A percentile compares a stretch with the other conserved stretches of the same genome.
phyloP scores from a whole-genome alignment of 2,888 invertebrate species.

The Thumatha senex region DNA sequence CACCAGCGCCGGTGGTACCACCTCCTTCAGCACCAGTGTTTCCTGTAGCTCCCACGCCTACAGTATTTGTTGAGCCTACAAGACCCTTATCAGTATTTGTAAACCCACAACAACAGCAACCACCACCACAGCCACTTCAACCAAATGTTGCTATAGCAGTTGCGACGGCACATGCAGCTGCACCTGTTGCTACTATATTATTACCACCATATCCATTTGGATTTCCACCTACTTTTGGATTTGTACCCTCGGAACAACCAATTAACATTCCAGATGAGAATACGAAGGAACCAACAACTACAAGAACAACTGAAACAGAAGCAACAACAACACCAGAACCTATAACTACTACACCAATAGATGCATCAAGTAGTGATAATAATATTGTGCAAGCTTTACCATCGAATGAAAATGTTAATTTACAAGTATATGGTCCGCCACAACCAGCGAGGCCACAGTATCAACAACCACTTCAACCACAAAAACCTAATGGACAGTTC shows the following conservation, averaged over 20 bases:
- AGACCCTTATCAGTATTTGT: constrained; percentile 24
- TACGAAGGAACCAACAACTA: constrained; percentile 55
- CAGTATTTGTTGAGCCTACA: constrained; percentile 33
- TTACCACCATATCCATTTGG: constrained; percentile 75
- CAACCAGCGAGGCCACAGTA: constrained; percentile 19
- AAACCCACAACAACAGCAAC: constrained; percentile 26
- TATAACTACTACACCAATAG: constrained; percentile 56
- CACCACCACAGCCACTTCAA: constrained; percentile 45
- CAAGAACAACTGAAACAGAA: constrained; percentile 50
- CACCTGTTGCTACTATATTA: constrained; percentile 72
- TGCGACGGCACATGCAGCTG: constrained; percentile 73
- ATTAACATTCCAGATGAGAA: constrained; percentile 49
- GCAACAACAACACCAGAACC: constrained; percentile 50
- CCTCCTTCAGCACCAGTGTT: constrained; percentile 32
- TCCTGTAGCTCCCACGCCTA: constrained; percentile 41
- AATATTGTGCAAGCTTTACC: constrained; percentile 65
- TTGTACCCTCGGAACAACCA: constrained; percentile 55
- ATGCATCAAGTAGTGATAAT: constrained; percentile 61
- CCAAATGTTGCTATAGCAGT: constrained; percentile 73
- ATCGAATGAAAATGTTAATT: constrained; percentile 63
- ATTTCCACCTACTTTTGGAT: constrained; percentile 61
- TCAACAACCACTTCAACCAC: constrained; percentile 10
- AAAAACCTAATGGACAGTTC: constrained; percentile 22
- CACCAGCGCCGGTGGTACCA: constrained; percentile 23
- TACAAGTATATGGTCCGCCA: constrained; percentile 53